Conservation (phyloP, 2,888 invertebrate species). For the Diaperis boleti region DNA sequence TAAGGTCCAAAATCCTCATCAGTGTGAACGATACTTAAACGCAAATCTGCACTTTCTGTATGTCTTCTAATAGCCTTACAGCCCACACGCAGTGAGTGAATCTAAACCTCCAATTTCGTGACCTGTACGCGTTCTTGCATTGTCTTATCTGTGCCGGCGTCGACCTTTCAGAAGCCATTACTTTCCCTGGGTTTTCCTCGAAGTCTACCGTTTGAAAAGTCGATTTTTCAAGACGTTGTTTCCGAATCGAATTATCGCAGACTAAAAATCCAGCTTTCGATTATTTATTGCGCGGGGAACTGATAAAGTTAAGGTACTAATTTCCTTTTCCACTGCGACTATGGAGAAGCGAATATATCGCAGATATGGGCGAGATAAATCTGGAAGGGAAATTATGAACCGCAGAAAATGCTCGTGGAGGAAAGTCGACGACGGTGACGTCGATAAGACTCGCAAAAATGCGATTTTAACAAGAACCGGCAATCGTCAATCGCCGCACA, state of each 20-base stretch:
- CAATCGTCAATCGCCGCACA: slow-evolving; percentile 39
- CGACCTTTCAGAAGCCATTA: slow-evolving; percentile 30
- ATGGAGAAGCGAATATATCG: slow-evolving; percentile 28
- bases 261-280: slow-evolving; percentile 23
- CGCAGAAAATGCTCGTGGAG: slow-evolving; percentile 25
- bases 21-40: no score
- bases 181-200: slow-evolving; percentile 9
- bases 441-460: slow-evolving; percentile 42
- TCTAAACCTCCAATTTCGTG: no score
- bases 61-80: no score
- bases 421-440: slow-evolving; percentile 35
- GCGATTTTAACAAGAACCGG: slow-evolving; percentile 46
- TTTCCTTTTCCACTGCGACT: slow-evolving; percentile 30
- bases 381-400: slow-evolving; percentile 39
- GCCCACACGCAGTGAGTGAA: no score
- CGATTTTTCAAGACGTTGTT: slow-evolving; percentile 5
- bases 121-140: slow-evolving; percentile 16
- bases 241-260: slow-evolving; percentile 26
- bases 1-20: no score
- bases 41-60: no score
- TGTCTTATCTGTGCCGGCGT: slow-evolving; percentile 27
- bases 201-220: no score
- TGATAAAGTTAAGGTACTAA: slow-evolving; percentile 37
- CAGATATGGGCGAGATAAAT: slow-evolving; percentile 36
- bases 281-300: slow-evolving; percentile 18